phyloP scores from a whole-genome alignment of 2,797 vertebrate genomes.

The Malacoraja senta region DNA sequence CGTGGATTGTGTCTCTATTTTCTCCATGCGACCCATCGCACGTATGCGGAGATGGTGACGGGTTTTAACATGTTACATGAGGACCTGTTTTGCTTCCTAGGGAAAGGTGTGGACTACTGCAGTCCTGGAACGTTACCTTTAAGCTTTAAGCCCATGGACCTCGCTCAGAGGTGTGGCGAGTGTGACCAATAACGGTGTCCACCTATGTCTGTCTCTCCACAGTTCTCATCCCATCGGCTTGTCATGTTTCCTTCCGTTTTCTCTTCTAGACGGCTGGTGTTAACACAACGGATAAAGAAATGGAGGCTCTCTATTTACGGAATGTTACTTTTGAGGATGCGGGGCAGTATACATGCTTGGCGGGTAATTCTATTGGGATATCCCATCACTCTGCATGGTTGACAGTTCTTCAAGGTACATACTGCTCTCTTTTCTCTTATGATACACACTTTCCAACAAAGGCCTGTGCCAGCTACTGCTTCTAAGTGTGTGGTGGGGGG shows the following conservation, averaged over 20 bases:
- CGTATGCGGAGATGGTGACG: constrained; percentile 93
- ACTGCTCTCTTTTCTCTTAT: constrained; percentile 58
- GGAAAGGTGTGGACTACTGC: constrained; percentile 44
- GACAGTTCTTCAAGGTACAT: constrained; percentile 98
- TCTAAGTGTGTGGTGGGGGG: background rate
- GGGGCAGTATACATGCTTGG: constrained; percentile 99
- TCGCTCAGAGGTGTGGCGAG: constrained; percentile 60
- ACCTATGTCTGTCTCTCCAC: background rate
- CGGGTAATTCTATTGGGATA: constrained; percentile 99
- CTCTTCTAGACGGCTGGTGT: constrained; percentile 91
- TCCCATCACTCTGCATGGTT: constrained; percentile 99
- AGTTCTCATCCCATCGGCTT: constrained; percentile 53
- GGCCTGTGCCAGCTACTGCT: background rate
- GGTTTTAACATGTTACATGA: constrained; percentile 56
- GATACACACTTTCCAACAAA: constrained; percentile 16
- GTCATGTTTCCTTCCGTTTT: constrained; percentile 76
- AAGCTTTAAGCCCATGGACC: constrained; percentile 47
- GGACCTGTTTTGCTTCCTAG: constrained; percentile 44
- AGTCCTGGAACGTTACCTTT: constrained; percentile 45
- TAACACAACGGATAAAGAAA: constrained; percentile 99
- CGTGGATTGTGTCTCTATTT: constrained; percentile 49
- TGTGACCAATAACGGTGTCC: constrained; percentile 47
- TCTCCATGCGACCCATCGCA: constrained; percentile 85
- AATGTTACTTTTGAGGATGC: constrained; percentile 99
- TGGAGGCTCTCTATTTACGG: constrained; percentile 97